Base-by-base conservation (phyloP, 2,888 invertebrate species). In the Hirtodrosophila alboralis region DNA sequence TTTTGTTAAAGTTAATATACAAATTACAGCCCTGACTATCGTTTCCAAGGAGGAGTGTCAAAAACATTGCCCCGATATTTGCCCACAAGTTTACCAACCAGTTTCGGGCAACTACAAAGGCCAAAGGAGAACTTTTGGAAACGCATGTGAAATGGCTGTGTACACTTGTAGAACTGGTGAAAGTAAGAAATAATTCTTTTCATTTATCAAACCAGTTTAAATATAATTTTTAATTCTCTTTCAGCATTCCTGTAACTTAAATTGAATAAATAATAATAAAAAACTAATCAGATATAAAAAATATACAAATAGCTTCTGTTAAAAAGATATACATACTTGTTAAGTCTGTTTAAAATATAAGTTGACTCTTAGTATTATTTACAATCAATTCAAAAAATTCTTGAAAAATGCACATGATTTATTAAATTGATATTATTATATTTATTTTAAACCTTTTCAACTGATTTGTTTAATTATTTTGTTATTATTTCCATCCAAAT, bases 101-200 rank as follows among this genome's bases (percentile, higher is more conserved):
- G 54, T 67, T 0, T 4, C 31, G 0, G 80, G 57, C 3, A 38
- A 3, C 18, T 80, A 80, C 12, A 63, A 63, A 3, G 81, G 78
- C 0, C 8, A 67, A 14, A 0, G 7, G 1, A 41, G 38, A 2
- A 18, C 2, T 3, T 83, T 83, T 38, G 34, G 61, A 9, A 83
- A 84, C 47, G 13, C n/a, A 4, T 83, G 81, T 16, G 36, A 28
- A 4, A 67, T 57, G 45, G 4, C 0, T 8, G 53, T n/a, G 0
- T 68, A 83, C 28, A 63, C 26, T 18, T 83, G 81, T 7, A 7
- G 4, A 1, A 84, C 73, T 1, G 85, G 83, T 2, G 72, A 83
- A 28, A 72, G 85, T 81, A 58, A 63, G 81, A 62, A 5, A 3
- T 3, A 36, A 13, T 9, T 1, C 4, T 4, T 1, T 7, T 1